Evolutionary conservation across 2,113 vertebrate species (phyloP), one percentile per base, ranked within the genome.

Genomic region (Mustela nigripes): DNA sequence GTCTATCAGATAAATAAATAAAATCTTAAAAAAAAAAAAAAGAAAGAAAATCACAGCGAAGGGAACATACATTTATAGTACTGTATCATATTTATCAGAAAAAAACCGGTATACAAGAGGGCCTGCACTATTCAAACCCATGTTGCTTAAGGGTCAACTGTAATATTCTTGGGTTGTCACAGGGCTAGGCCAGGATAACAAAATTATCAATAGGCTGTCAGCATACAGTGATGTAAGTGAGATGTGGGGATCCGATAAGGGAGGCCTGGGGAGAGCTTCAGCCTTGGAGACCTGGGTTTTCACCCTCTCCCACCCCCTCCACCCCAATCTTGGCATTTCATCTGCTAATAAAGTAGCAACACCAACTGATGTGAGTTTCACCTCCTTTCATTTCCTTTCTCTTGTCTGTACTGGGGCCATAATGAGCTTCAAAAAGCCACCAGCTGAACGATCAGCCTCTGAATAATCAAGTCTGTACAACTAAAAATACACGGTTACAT

Each of bases 361-460:
- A 18, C 87, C 50, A 53, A 36, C 80, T 89, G 95, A 94, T 93
- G 87, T 42, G 88, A 97, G 91, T 97, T 93, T 96, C 73, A 80
- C 91, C 69, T 71, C 76, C 31, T 98, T 95, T 96, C 93, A 62
- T 97, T 96, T 97, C 95, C 92, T 95, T 53, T 94, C 83, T 69
- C 42, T 67, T n/a, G 45, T 87, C 95, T 92, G 63, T 48, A 11
- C 48, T 45, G 45, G 81, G 69, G 60, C 71, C 86, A 33, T 60
- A 53, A 91, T 36, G 76, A 95, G n/a, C 18, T 94, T 90, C 71
- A 96, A 60, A 76, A 92, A 93, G 91, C 81, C 60, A 48, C 88
- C 82, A 80, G 56, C 80, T 4, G 4, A 63, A 73, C 42, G 71
- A 91, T 81, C 65, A 85, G 45, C 78, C n/a, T 95, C 36, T 65